Evolutionary conservation across 2,888 invertebrate species (phyloP).

Genomic region (Syrphus vitripennis): DNA sequence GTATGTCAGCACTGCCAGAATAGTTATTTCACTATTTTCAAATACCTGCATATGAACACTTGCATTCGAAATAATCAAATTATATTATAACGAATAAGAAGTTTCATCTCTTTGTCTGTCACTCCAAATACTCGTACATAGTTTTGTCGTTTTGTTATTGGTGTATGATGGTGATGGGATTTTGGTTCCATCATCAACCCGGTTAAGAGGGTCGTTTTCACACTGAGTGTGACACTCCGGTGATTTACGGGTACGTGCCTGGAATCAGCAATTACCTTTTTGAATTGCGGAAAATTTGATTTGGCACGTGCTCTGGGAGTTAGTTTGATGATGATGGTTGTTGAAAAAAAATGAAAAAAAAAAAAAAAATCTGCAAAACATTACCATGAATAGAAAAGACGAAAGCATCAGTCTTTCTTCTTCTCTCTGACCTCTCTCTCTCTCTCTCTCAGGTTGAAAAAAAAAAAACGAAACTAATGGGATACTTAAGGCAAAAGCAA

Average conservation of each 20-base stretch:
- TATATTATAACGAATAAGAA: constrained; percentile 8
- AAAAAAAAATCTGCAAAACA: not conserved
- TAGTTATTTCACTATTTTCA: not conserved
- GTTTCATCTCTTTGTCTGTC: constrained; percentile 32
- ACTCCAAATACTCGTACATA: not conserved
- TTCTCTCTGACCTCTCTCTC: not conserved
- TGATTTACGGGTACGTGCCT: constrained; percentile 67
- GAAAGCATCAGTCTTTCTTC: not conserved
- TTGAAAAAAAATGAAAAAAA: not conserved
- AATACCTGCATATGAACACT: not conserved
- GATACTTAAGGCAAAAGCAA: constrained; percentile 45
- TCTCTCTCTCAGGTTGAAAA: not conserved
- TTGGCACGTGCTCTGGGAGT: constrained; percentile 63
- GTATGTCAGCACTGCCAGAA: not conserved
- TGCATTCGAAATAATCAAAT: constrained; percentile 40
- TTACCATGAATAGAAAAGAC: not conserved
- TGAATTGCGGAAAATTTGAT: constrained; percentile 65
- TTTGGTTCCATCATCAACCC: constrained; percentile 49
- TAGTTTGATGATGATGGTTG: constrained; percentile 32
- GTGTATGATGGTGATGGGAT: not conserved
- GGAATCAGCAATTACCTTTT: constrained; percentile 58
- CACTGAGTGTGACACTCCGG: constrained; percentile 67
- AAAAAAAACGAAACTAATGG: constrained; percentile 41
- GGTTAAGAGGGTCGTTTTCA: constrained; percentile 68
- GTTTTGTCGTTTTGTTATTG: not conserved